Conservation (phyloP, 2,797 vertebrate species). For the Acanthurus lineatus region DNA sequence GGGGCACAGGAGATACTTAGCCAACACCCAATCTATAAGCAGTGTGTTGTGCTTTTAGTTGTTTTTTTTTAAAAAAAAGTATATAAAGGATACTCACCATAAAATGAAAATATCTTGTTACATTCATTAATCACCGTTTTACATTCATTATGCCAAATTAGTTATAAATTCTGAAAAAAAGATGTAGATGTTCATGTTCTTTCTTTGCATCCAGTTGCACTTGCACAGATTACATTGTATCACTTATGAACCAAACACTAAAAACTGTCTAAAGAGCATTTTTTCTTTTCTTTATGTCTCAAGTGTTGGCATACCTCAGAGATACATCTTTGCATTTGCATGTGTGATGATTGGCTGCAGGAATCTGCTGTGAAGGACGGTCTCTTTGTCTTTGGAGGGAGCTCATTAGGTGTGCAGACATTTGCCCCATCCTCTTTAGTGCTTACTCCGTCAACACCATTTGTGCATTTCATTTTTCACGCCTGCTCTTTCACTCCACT, state of each 20-base stretch:
- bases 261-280: not conserved
- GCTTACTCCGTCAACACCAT: conserved; percentile 73
- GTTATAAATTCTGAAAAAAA: not conserved
- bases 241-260: not conserved
- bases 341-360: conserved; percentile 34
- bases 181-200: not conserved
- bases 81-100: not conserved
- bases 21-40: conserved; percentile 67
- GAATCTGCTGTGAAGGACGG: conserved; percentile 63
- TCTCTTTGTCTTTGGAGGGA: conserved; percentile 69
- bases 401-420: conserved; percentile 67
- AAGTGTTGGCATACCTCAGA: conserved; percentile 6
- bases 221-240: not conserved
- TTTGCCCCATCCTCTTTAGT: conserved; percentile 68
- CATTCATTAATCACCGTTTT: conserved; percentile 30
- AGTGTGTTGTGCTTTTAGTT: conserved; percentile 70
- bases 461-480: conserved; percentile 84
- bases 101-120: conserved; percentile 36
- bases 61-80: conserved; percentile 70
- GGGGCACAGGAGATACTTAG: conserved; percentile 60
- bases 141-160: conserved; percentile 9
- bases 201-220: conserved; percentile 9
- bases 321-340: conserved; percentile 37
- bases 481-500: conserved; percentile 57
- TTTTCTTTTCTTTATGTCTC: conserved; percentile 1